These are phyloP conservation scores for Grammomys dolichurus DNA, from an alignment of 2,113 vertebrate species.

Conservation along the genomic window DNA sequence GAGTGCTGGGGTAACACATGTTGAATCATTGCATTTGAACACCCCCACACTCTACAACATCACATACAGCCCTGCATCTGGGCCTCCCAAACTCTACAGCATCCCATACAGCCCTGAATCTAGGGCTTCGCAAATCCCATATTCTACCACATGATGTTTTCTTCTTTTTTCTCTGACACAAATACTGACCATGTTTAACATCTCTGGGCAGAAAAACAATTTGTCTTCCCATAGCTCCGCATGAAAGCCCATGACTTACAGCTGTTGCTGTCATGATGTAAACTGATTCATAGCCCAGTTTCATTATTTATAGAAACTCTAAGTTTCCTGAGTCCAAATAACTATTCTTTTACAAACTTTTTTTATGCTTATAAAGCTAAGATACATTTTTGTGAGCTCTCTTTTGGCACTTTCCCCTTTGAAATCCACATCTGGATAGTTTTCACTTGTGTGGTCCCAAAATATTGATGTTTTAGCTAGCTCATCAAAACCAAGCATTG, in stretches of 20 bases:
- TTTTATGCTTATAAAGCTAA: neutral
- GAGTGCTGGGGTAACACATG: neutral
- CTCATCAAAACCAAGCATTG: neutral
- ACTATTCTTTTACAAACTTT: neutral
- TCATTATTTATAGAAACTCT: neutral
- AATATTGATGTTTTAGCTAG: neutral
- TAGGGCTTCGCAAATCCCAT: neutral
- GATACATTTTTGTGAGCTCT: neutral
- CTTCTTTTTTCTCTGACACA: neutral
- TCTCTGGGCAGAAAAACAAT: neutral
- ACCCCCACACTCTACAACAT: neutral
- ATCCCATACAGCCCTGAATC: neutral
- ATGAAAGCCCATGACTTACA: neutral
- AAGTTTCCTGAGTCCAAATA: neutral
- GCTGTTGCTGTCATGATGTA: neutral
- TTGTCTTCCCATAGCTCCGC: neutral
- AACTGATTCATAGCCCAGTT: neutral
- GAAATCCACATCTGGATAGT: neutral
- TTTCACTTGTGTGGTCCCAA: neutral
- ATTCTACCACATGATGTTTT: neutral
- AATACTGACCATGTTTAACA: neutral
- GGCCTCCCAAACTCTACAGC: neutral
- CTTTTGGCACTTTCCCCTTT: slow-evolving; percentile 20
- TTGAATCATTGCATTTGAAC: neutral
- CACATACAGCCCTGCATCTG: neutral